Conservation (phyloP, 2,113 vertebrate species). For the Toxostoma redivivum region DNA sequence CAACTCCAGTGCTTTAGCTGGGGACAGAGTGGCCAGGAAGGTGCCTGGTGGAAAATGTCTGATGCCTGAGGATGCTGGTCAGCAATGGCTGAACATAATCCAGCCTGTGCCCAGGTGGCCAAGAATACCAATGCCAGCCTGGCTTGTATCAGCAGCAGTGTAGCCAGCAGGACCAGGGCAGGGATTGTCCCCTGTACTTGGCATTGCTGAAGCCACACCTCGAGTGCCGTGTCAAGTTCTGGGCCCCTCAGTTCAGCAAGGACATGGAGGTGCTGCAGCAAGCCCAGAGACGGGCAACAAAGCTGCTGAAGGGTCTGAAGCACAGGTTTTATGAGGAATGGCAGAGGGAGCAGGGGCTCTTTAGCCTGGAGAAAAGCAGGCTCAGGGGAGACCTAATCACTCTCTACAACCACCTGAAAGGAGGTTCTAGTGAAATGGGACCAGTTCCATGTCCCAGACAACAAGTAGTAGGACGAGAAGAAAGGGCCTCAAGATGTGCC, state of each 20-base stretch:
- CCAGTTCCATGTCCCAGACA: not conserved
- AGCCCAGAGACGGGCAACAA: not conserved
- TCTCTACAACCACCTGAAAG: not conserved
- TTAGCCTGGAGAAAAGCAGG: not conserved
- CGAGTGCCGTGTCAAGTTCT: not conserved
- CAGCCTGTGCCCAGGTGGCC: not conserved
- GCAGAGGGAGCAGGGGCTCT: not conserved
- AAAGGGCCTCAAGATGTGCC: not conserved
- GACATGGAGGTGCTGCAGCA: accelerated
- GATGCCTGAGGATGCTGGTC: not conserved
- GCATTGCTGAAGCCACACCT: not conserved
- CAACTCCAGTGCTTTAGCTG: accelerated
- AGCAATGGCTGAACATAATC: not conserved
- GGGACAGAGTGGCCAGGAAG: not conserved
- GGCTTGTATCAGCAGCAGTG: not conserved
- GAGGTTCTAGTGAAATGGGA: not conserved
- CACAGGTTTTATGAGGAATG: no score
- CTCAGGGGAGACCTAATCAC: no score
- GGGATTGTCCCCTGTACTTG: accelerated
- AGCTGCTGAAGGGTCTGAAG: not conserved
- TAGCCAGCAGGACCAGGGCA: not conserved
- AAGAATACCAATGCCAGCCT: not conserved
- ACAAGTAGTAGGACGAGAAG: not conserved
- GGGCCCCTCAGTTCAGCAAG: not conserved
- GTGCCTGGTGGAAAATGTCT: not conserved